Evolutionary conservation across 2,797 vertebrate genomes (phyloP).

Genomic region (Nasua narica): DNA sequence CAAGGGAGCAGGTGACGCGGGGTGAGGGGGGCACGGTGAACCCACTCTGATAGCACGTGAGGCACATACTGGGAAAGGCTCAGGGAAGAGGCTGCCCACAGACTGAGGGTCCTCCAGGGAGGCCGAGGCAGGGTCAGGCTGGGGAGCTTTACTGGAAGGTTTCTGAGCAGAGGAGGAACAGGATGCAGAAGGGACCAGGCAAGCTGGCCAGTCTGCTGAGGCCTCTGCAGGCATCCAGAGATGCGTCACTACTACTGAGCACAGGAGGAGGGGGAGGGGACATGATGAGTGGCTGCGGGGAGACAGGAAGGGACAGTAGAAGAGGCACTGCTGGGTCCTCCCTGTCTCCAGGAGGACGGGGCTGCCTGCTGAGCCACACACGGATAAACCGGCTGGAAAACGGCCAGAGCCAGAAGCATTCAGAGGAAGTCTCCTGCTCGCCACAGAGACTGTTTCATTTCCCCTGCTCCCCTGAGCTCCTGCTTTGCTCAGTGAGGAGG

Average conservation of each 20-base stretch:
- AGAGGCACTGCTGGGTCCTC: neutral
- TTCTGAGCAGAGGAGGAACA: neutral
- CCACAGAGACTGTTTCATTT: neutral
- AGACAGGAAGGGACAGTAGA: neutral
- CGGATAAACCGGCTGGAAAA: neutral
- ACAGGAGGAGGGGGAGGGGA: neutral
- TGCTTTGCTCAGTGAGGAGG: neutral
- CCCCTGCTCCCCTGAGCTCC: neutral
- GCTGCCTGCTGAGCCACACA: neutral
- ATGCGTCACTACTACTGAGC: neutral
- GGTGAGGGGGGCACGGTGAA: neutral
- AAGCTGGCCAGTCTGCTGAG: too few species aligned
- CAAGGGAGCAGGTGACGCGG: fast-evolving
- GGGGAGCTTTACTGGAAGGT: neutral
- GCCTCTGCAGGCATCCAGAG: neutral
- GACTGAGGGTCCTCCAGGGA: neutral
- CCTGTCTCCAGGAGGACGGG: neutral
- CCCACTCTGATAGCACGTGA: neutral
- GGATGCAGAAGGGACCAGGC: neutral
- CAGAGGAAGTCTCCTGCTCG: neutral
- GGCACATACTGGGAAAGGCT: neutral
- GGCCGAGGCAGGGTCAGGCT: fast-evolving
- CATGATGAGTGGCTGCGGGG: neutral
- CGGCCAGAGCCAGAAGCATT: fast-evolving
- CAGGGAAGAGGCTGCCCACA: neutral